phyloP scores from a whole-genome alignment of 2,888 invertebrate species.

The Gerosis bhagava region DNA sequence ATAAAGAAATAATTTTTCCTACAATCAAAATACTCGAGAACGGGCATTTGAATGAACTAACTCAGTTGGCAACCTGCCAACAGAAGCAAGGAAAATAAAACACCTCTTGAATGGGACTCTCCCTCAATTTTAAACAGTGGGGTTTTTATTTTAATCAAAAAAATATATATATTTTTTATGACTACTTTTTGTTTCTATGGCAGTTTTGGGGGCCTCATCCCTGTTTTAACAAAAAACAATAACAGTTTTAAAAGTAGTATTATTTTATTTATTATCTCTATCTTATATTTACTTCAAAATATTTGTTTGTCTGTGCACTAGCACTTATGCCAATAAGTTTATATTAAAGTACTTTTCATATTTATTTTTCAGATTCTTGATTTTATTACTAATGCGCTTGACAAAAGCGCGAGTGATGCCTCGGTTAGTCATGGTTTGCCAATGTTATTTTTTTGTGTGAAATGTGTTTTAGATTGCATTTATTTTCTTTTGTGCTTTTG shows the following conservation, averaged over 20 bases:
- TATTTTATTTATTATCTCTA: too few relatives aligned
- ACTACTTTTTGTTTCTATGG: too few relatives aligned
- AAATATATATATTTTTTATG: too few relatives aligned
- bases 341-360: constrained; percentile 4
- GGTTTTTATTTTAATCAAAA: too few relatives aligned
- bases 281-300: too few relatives aligned
- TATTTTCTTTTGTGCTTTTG: constrained; percentile 15
- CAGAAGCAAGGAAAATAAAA: neutral
- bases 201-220: too few relatives aligned
- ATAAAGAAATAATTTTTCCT: too few relatives aligned
- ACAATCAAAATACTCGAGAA: too few relatives aligned
- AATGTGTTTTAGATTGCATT: constrained; percentile 28
- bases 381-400: constrained; percentile 69
- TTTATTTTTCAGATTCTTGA: constrained; percentile 68
- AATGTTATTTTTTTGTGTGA: constrained; percentile 24
- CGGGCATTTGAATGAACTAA: constrained; percentile 7
- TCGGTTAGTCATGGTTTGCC: constrained; percentile 61
- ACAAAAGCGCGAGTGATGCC: constrained; percentile 58
- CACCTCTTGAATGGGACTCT: constrained; percentile 5
- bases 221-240: too few relatives aligned
- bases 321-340: too few relatives aligned
- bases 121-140: neutral
- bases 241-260: too few relatives aligned
- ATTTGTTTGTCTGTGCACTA: too few relatives aligned
- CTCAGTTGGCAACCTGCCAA: neutral